Evolutionary conservation across 1,140 invertebrate genomes (phyloP).

Genomic region (Condylostylus longicornis): DNA sequence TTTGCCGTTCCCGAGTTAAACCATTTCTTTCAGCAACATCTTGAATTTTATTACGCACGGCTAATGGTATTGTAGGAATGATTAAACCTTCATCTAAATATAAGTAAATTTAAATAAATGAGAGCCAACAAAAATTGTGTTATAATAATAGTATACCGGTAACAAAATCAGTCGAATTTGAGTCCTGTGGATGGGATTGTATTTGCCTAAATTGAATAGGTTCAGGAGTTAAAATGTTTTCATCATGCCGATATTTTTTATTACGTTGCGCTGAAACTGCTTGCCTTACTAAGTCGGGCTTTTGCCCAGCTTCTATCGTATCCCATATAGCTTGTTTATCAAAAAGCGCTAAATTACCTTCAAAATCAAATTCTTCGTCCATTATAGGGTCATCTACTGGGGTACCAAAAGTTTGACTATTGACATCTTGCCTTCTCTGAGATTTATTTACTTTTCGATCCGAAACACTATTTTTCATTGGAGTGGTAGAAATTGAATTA

Average conservation of each 20-base stretch:
- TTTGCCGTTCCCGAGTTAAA: constrained; percentile 48
- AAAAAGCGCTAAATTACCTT: constrained; percentile 81
- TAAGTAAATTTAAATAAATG: neutral
- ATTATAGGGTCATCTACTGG: constrained; percentile 35
- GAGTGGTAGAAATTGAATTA: too few species aligned
- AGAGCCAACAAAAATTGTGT: neutral
- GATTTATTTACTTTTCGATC: too few species aligned
- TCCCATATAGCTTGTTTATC: constrained; percentile 70
- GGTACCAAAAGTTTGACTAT: constrained; percentile 34
- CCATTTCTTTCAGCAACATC: constrained; percentile 48
- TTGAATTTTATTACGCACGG: constrained; percentile 49
- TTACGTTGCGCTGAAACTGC: constrained; percentile 11
- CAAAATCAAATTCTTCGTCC: constrained; percentile 79
- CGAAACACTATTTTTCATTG: too few species aligned
- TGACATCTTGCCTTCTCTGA: constrained; percentile 20
- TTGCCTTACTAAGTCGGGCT: constrained; percentile 43
- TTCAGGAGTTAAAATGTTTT: constrained; percentile 60
- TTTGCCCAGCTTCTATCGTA: constrained; percentile 45
- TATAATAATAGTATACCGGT: constrained; percentile 35
- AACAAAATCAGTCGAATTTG: constrained; percentile 51
- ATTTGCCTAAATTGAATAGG: constrained; percentile 55
- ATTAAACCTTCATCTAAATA: constrained; percentile 51
- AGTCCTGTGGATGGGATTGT: constrained; percentile 37
- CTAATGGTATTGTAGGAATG: constrained; percentile 56
- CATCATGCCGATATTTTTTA: constrained; percentile 53